Evolutionary conservation across 37 sponge, comb jelly and placozoan genomes (phyloP).

Genomic region (Mnemiopsis leidyi): DNA sequence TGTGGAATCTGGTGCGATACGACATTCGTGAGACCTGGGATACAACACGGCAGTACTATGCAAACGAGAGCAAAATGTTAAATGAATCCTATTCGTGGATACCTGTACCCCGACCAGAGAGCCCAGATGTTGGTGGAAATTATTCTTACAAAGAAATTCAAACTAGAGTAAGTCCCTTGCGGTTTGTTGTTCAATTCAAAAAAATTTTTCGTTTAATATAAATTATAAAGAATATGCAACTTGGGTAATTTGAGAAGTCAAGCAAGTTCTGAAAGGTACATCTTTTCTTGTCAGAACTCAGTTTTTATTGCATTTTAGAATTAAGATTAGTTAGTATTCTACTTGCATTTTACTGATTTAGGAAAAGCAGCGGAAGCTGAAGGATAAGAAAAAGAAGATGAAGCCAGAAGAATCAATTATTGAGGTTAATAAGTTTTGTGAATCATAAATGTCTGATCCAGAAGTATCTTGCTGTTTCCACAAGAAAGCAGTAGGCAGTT

Average conservation of each 20-base stretch:
- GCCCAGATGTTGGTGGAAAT: neutral
- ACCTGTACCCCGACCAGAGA: conserved; percentile 30
- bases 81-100: conserved; percentile 31
- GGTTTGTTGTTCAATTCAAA: too few species aligned
- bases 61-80: neutral
- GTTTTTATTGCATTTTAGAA: too few species aligned
- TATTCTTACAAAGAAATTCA: conserved; percentile 28
- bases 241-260: too few species aligned
- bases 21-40: conserved; percentile 59
- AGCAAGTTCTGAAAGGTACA: too few species aligned
- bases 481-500: too few species aligned
- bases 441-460: too few species aligned
- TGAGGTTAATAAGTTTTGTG: too few species aligned
- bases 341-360: too few species aligned
- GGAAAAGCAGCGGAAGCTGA: conserved; percentile 6
- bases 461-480: too few species aligned
- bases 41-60: neutral
- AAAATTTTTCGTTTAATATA: neutral
- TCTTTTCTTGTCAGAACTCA: too few species aligned
- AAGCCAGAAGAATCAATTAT: conserved; percentile 31
- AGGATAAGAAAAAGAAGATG: conserved; percentile 60
- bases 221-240: too few species aligned
- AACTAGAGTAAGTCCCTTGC: neutral
- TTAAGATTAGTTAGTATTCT: too few species aligned
- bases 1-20: conserved; percentile 46